These are phyloP conservation scores for Acanthurus leucopareius DNA, from an alignment of 2,797 vertebrate species.

Conservation along the genomic window DNA sequence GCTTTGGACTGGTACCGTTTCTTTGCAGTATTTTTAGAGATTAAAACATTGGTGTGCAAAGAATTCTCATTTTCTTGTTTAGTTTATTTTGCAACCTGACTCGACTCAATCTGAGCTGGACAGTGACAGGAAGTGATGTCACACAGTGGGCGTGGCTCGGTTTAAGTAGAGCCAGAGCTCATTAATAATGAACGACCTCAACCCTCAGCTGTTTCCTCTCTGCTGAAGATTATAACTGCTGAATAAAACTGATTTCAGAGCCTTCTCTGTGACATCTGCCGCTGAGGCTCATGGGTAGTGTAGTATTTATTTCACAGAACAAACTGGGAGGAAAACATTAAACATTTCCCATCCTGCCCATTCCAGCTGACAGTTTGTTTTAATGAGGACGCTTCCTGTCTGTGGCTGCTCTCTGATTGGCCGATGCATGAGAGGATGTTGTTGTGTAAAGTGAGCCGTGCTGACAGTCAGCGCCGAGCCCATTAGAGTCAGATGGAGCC, in stretches of 20 bases:
- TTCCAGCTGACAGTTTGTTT: background rate
- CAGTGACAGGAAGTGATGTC: constrained; percentile 23
- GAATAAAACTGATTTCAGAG: background rate
- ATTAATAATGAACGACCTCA: constrained; percentile 8
- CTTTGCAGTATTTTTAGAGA: too few relatives aligned
- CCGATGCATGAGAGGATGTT: background rate
- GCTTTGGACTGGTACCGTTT: too few relatives aligned
- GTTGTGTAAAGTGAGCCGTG: constrained; percentile 35
- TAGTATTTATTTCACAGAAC: background rate
- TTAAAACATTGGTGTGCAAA: too few relatives aligned
- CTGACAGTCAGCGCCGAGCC: constrained; percentile 39
- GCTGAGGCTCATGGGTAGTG: constrained; percentile 16
- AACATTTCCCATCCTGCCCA: background rate
- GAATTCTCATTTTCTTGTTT: too few relatives aligned
- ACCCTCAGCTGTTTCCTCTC: background rate
- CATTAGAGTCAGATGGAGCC: constrained; percentile 42
- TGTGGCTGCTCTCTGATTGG: background rate
- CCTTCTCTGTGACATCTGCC: background rate
- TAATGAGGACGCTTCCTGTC: background rate
- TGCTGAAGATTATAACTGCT: too few relatives aligned
- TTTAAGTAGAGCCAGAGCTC: background rate
- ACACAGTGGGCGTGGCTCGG: background rate
- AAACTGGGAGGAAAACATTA: too few relatives aligned
- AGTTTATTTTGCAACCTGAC: too few relatives aligned
- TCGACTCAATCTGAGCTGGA: background rate